These are phyloP conservation scores for Intellagama lesueurii DNA, from an alignment of 2,797 vertebrate genomes.

Conservation along the genomic window DNA sequence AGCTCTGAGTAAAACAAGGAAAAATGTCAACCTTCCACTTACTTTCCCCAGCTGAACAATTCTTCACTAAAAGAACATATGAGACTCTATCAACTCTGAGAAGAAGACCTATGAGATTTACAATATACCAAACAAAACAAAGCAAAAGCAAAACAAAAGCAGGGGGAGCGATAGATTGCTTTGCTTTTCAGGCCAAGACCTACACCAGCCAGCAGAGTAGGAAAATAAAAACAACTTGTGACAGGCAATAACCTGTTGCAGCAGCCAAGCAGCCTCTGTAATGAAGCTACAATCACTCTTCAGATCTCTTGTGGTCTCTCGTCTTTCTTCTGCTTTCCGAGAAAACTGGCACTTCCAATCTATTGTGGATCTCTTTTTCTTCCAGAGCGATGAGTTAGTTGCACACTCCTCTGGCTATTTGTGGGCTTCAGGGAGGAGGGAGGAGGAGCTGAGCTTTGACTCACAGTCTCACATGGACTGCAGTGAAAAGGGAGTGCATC, in stretches of 20 bases:
- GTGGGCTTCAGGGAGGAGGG: constrained; percentile 52
- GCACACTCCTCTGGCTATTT: constrained; percentile 54
- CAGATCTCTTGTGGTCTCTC: constrained; percentile 47
- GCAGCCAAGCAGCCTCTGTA: constrained; percentile 37
- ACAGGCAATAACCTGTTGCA: constrained; percentile 66
- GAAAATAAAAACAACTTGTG: constrained; percentile 65
- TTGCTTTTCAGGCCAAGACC: constrained; percentile 58
- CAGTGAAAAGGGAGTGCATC: not conserved
- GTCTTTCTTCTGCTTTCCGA: constrained; percentile 51
- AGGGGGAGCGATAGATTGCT: constrained; percentile 21
- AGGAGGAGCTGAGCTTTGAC: constrained; percentile 42
- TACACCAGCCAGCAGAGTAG: constrained; percentile 44
- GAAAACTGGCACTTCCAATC: constrained; percentile 62
- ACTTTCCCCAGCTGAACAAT: not conserved
- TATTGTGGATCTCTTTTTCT: constrained; percentile 54
- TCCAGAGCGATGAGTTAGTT: constrained; percentile 58
- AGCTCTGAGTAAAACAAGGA: too few relatives aligned
- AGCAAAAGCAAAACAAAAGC: not conserved
- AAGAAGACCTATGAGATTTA: constrained; percentile 20
- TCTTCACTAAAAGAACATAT: constrained; percentile 36
- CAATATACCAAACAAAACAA: not conserved
- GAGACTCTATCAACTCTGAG: constrained; percentile 16
- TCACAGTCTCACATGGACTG: constrained; percentile 9
- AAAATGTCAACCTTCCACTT: too few relatives aligned
- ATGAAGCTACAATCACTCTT: constrained; percentile 70